A percentile compares a stretch with the other conserved stretches of the same genome.
These are phyloP conservation scores for Caenorhabditis wallacei DNA, from an alignment of 2,888 invertebrate species.

Conservation along the genomic window DNA sequence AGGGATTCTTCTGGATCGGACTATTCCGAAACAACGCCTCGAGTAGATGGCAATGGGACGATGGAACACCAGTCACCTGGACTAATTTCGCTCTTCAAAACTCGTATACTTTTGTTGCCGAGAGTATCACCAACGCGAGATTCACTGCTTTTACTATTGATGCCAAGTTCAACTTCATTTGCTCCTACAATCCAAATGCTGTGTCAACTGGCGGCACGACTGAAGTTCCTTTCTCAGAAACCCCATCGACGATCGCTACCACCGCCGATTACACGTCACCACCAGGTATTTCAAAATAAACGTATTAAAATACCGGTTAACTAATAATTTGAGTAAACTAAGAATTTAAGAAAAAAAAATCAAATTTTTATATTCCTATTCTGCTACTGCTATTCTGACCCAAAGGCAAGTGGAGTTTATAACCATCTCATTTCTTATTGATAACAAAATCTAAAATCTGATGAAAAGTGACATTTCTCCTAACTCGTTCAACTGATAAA, in stretches of 20 bases:
- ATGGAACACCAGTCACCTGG: constrained; percentile 14
- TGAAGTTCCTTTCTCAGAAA: background rate
- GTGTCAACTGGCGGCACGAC: background rate
- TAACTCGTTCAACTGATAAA: background rate
- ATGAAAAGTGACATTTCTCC: too few relatives aligned
- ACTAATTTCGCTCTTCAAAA: constrained; percentile 15
- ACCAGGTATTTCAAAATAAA: background rate
- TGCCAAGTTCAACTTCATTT: constrained; percentile 17
- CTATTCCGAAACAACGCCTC: background rate
- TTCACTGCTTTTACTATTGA: background rate
- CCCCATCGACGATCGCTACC: background rate
- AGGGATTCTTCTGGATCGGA: constrained; percentile 43
- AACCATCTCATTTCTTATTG: too few relatives aligned
- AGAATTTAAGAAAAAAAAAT: too few relatives aligned
- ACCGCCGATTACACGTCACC: background rate
- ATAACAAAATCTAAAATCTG: too few relatives aligned
- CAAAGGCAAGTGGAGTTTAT: too few relatives aligned
- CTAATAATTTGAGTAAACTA: too few relatives aligned
- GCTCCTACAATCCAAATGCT: constrained; percentile 23
- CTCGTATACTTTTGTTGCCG: constrained; percentile 20
- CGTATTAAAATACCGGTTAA: too few relatives aligned
- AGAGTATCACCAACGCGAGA: constrained; percentile 29
- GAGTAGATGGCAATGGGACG: constrained; percentile 23
- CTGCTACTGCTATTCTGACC: too few relatives aligned
- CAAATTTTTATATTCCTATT: too few relatives aligned